Conservation (phyloP, 2,113 vertebrate species). For the Centropus bengalensis region DNA sequence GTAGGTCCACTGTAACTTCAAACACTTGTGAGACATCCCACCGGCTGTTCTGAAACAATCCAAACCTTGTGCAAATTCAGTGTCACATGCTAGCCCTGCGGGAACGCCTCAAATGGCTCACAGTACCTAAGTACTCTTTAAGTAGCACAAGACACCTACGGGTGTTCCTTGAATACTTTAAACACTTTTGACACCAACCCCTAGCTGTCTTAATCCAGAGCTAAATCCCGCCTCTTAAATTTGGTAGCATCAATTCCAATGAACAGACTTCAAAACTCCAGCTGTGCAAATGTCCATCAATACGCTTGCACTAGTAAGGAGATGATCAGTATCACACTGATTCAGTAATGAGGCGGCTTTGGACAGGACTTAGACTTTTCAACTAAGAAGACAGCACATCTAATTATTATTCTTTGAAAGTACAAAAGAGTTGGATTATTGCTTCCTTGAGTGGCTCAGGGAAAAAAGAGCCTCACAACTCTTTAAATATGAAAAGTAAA, state of each 20-base stretch:
- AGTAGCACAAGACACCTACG: background rate
- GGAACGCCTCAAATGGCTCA: background rate
- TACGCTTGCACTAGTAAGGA: background rate
- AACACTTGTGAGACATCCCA: background rate
- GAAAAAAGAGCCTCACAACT: background rate
- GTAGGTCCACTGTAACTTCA: background rate
- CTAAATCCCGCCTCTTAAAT: background rate
- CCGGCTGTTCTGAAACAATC: background rate
- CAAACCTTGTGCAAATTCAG: background rate
- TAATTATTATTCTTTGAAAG: background rate
- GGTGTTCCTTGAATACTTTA: background rate
- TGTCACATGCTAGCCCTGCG: background rate
- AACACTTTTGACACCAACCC: background rate
- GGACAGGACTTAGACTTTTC: background rate
- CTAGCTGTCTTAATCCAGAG: background rate
- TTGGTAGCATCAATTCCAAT: background rate
- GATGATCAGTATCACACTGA: background rate
- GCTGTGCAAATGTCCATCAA: background rate
- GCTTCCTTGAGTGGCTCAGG: background rate
- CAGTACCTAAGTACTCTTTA: background rate
- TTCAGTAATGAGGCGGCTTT: background rate
- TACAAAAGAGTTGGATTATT: background rate
- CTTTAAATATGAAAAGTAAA: constrained; percentile 1
- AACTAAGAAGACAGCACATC: background rate
- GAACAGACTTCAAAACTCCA: background rate